A percentile compares a stretch with the other conserved stretches of the same genome.
Conservation (phyloP, 2,113 vertebrate genomes). For the Amphilophus citrinellus region DNA sequence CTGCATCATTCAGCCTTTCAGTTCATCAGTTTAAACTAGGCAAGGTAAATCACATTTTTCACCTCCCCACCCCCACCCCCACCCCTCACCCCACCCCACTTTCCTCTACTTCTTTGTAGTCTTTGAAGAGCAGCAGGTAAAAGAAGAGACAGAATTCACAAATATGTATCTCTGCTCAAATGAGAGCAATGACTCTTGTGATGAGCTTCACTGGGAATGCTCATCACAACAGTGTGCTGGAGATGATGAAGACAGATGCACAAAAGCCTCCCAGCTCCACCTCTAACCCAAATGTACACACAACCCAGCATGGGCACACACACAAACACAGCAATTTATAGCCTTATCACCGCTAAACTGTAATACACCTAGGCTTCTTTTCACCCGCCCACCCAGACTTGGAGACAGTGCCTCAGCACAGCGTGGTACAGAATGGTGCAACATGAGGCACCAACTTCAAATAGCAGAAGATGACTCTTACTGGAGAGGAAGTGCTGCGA, state of each 20-base stretch:
- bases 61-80: neutral
- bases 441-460: conserved; percentile 51
- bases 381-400: neutral
- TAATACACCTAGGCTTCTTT: conserved; percentile 9
- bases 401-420: conserved; percentile 26
- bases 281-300: conserved; percentile 49
- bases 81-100: too few relatives aligned
- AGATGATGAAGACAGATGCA: conserved; percentile 49
- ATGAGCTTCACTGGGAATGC: conserved; percentile 43
- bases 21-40: conserved; percentile 52
- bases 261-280: conserved; percentile 48
- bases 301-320: neutral
- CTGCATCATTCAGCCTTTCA: conserved; percentile 23
- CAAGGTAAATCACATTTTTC: conserved; percentile 36
- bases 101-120: conserved; percentile 6
- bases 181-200: conserved; percentile 32
- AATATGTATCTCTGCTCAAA: conserved; percentile 46
- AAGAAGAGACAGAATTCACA: conserved; percentile 56
- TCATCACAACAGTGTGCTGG: conserved; percentile 21
- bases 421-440: conserved; percentile 20
- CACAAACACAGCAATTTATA: conserved; percentile 6
- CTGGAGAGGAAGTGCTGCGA: conserved; percentile 98
- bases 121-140: conserved; percentile 65
- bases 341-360: conserved; percentile 15
- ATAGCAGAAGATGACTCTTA: conserved; percentile 77